Evolutionary conservation across 2,113 vertebrate species (phyloP).

Genomic region (Epinephelus moara): DNA sequence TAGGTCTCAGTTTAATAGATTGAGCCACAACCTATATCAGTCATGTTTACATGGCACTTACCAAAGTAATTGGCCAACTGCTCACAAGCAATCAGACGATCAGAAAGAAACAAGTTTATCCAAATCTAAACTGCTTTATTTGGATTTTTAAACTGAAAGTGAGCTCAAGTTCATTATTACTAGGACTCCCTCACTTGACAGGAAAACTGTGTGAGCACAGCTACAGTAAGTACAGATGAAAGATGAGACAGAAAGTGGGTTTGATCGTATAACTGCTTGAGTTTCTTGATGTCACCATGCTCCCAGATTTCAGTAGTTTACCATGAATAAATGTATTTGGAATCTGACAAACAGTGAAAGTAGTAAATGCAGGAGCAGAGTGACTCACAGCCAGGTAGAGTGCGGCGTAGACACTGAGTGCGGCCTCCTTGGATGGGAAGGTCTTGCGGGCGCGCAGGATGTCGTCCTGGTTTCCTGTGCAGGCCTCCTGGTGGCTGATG

Average conservation of each 20-base stretch:
- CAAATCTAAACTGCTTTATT: background rate
- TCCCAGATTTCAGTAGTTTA: background rate
- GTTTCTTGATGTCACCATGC: background rate
- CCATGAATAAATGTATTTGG: background rate
- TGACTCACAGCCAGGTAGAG: conserved; percentile 96
- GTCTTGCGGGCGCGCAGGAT: conserved; percentile 94
- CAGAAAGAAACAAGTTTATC: background rate
- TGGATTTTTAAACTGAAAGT: background rate
- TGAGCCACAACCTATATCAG: background rate
- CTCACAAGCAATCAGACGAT: background rate
- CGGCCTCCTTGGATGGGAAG: conserved; percentile 99
- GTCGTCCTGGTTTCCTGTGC: conserved; percentile 95
- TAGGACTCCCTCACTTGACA: background rate
- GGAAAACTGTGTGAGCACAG: background rate
- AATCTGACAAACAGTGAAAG: too few species aligned
- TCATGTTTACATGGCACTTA: background rate
- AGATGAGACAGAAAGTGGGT: background rate
- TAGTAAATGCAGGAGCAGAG: background rate
- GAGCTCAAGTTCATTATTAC: background rate
- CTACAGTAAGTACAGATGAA: background rate
- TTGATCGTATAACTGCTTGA: too few species aligned
- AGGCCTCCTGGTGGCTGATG: conserved; percentile 95
- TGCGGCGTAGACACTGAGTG: conserved; percentile 94
- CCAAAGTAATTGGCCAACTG: background rate
- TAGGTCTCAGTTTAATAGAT: background rate